Conservation (phyloP, 2,888 invertebrate species). For the Belgica antarctica region DNA sequence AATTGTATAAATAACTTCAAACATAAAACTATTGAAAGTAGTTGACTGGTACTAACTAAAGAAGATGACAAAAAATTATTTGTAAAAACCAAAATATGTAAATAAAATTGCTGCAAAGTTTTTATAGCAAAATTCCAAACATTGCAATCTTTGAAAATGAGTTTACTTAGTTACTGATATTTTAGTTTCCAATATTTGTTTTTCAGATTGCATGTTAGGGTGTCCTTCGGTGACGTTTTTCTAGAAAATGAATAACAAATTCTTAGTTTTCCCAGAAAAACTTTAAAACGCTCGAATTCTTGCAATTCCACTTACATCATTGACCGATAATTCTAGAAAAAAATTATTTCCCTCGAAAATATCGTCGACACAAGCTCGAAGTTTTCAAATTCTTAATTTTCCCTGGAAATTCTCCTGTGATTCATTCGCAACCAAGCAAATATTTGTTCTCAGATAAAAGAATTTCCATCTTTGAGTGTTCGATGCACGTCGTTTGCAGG, state of each 20-base stretch:
- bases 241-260: no score
- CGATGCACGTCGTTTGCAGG: not conserved
- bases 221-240: no score
- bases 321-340: no score
- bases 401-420: not conserved
- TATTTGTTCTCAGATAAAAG: not conserved
- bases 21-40: conserved; percentile 33
- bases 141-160: no score
- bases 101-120: conserved; percentile 24
- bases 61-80: conserved; percentile 19
- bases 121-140: conserved; percentile 18
- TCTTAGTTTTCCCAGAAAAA: no score
- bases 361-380: not conserved
- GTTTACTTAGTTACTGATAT: no score
- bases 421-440: not conserved
- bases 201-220: no score
- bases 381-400: not conserved
- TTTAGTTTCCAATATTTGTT: no score
- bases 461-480: not conserved
- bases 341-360: not conserved
- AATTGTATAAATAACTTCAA: not conserved
- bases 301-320: no score
- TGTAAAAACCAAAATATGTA: conserved; percentile 2
- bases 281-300: no score
- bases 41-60: conserved; percentile 38